These are phyloP conservation scores for Quadriops clusia DNA, from an alignment of 2,888 invertebrate genomes.

Conservation along the genomic window DNA sequence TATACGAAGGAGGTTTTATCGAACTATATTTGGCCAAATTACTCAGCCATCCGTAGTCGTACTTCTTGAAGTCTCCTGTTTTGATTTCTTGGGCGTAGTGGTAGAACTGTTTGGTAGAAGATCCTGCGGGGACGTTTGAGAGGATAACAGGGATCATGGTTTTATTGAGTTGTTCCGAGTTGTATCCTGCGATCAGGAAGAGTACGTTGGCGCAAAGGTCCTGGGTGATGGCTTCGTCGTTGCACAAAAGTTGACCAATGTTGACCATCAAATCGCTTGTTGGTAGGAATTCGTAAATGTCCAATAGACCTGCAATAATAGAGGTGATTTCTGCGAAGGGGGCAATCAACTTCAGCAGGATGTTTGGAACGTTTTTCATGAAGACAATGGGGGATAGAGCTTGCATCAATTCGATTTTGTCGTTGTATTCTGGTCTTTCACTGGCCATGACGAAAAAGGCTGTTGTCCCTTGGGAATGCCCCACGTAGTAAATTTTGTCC, in stretches of 20 bases:
- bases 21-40: conserved; percentile 21
- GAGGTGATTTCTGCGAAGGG: conserved; percentile 7
- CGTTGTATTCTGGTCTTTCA: conserved; percentile 49
- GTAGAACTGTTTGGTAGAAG: conserved; percentile 34
- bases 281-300: conserved; percentile 52
- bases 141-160: conserved; percentile 36
- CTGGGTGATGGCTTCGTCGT: conserved; percentile 42
- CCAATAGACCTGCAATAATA: conserved; percentile 38
- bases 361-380: conserved; percentile 29
- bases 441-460: conserved; percentile 53
- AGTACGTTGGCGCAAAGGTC: conserved; percentile 53
- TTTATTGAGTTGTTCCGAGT: conserved; percentile 42
- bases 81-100: conserved; percentile 35
- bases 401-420: conserved; percentile 51
- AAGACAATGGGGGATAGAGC: conserved; percentile 53
- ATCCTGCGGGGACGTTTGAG: conserved; percentile 35
- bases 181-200: conserved; percentile 52
- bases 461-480: conserved; percentile 69
- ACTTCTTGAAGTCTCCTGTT: conserved; percentile 11
- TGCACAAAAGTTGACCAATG: conserved; percentile 43
- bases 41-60: conserved; percentile 10
- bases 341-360: conserved; percentile 7
- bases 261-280: conserved; percentile 39
- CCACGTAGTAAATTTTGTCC: conserved; percentile 57
- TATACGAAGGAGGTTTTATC: conserved; percentile 34